Percentiles rank a stretch among this genome's conserved stretches.
Evolutionary conservation across 2,113 vertebrate species (phyloP).

Genomic region (Silurus glanis): DNA sequence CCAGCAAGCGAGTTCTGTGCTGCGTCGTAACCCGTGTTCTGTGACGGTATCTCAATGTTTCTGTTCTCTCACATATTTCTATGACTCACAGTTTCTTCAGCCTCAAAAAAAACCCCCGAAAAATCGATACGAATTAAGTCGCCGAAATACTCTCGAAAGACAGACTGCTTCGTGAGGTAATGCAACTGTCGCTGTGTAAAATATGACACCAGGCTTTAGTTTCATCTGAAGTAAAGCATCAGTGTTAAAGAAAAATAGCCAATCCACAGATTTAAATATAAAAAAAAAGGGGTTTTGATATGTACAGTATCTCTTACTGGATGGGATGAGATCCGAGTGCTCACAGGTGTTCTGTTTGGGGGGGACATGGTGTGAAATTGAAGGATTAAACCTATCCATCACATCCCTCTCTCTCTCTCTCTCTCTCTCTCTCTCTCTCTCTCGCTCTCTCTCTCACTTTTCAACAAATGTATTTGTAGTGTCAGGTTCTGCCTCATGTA

Average conservation of each 20-base stretch:
- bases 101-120: conserved; percentile 14
- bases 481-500: conserved; percentile 49
- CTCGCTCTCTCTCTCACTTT: neutral
- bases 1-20: neutral
- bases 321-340: neutral
- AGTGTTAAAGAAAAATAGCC: neutral
- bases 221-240: conserved; percentile 17
- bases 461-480: conserved; percentile 42
- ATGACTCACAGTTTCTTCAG: conserved; percentile 38
- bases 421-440: conserved; percentile 22
- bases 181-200: conserved; percentile 53
- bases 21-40: conserved; percentile 29
- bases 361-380: conserved; percentile 17
- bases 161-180: conserved; percentile 22
- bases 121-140: conserved; percentile 47
- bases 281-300: neutral
- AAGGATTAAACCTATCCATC: conserved; percentile 47
- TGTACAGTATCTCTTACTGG: neutral
- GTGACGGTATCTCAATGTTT: conserved; percentile 48
- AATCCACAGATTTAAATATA: neutral
- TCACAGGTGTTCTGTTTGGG: neutral
- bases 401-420: neutral
- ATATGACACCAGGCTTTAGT: conserved; percentile 41
- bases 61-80: conserved; percentile 45
- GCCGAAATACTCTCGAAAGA: conserved; percentile 20